These are phyloP conservation scores for Ramphastos sulfuratus DNA, from an alignment of 2,113 vertebrate genomes.

Conservation along the genomic window DNA sequence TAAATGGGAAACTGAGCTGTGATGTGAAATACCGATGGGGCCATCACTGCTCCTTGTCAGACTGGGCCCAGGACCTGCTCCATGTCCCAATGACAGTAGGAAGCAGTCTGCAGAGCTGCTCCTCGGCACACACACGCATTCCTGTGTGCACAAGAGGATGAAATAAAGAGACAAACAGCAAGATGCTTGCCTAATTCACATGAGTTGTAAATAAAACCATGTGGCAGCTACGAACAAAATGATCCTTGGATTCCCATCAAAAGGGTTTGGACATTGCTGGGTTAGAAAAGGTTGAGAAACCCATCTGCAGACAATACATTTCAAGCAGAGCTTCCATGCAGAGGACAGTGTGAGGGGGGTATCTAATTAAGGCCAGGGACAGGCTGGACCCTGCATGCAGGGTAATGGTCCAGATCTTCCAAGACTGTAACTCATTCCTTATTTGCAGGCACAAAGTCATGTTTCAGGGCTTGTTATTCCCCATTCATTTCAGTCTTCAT, in stretches of 20 bases:
- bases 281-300: constrained; percentile 38
- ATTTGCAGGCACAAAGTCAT: constrained; percentile 34
- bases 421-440: constrained; percentile 34
- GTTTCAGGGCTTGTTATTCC: background rate
- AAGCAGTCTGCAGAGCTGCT: background rate
- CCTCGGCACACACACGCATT: constrained; percentile 11
- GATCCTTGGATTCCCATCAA: constrained; percentile 36
- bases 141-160: background rate
- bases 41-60: fast-evolving
- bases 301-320: background rate
- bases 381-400: background rate
- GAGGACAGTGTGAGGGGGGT: background rate
- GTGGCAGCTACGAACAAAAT: background rate
- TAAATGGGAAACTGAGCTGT: fast-evolving
- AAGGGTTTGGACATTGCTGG: constrained; percentile 9
- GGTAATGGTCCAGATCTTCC: background rate
- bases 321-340: background rate
- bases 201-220: constrained; percentile 59
- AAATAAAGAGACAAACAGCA: constrained; percentile 32
- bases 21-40: background rate
- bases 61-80: background rate
- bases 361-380: background rate
- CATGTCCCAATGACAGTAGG: background rate
- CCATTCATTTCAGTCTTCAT: constrained; percentile 15
- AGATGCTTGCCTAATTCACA: constrained; percentile 6